Percentiles rank a stretch among this genome's conserved stretches.
These are phyloP conservation scores for Sycophila texana DNA, from an alignment of 2,888 invertebrate genomes.

Conservation along the genomic window DNA sequence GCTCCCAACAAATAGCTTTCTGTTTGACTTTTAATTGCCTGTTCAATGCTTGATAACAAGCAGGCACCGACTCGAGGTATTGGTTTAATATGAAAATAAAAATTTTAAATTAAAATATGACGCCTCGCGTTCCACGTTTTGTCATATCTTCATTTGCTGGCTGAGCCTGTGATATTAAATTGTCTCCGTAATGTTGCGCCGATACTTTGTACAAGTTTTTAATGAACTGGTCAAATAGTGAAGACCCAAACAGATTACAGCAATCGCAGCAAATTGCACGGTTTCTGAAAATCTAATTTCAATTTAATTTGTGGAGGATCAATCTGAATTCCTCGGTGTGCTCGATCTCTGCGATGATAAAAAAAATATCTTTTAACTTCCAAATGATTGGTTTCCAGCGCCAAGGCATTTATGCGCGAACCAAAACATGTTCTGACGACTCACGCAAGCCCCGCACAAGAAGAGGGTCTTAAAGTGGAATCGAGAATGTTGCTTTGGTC, in stretches of 20 bases:
- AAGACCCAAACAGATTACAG: constrained; percentile 1
- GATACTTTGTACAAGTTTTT: not conserved
- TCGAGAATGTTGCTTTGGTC: constrained; percentile 33
- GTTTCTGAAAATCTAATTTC: constrained; percentile 28
- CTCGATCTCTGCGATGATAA: constrained; percentile 23
- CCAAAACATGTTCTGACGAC: constrained; percentile 18
- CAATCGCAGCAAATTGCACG: constrained; percentile 20
- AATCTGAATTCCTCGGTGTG: constrained; percentile 17
- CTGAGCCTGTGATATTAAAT: too few species aligned
- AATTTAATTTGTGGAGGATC: constrained; percentile 31
- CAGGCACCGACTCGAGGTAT: too few species aligned
- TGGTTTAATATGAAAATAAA: too few species aligned
- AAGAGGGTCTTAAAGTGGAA: constrained; percentile 1
- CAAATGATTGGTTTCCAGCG: constrained; percentile 40
- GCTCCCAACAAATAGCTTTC: too few species aligned
- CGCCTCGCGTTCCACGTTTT: too few species aligned
- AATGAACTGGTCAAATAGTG: constrained; percentile 12
- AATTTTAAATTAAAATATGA: too few species aligned
- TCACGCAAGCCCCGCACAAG: constrained; percentile 9
- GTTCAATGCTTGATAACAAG: too few species aligned
- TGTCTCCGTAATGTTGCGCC: too few species aligned
- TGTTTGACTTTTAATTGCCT: too few species aligned
- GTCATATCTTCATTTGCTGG: too few species aligned
- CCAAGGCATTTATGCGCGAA: not conserved
- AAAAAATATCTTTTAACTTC: constrained; percentile 46